phyloP scores from a whole-genome alignment of 2,797 vertebrate genomes.

The Phrynocephalus forsythii region DNA sequence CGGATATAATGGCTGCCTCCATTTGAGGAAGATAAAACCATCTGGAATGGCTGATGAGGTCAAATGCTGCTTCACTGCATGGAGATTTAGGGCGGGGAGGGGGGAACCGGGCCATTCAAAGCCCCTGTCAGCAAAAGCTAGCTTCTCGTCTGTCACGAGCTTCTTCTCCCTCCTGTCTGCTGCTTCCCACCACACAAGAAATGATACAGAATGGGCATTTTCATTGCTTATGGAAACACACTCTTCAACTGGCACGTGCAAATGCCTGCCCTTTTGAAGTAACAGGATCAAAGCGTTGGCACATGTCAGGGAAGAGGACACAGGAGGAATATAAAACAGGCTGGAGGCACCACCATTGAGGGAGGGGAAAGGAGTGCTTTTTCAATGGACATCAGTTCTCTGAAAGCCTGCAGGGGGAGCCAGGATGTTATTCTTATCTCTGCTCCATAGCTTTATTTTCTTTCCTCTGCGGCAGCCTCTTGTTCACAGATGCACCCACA shows the following conservation, averaged over 20 bases:
- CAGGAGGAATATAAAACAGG: slow-evolving; percentile 27
- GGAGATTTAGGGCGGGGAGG: too few species aligned
- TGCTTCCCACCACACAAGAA: not conserved
- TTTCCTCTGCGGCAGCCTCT: slow-evolving; percentile 26
- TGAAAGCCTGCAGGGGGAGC: slow-evolving; percentile 9
- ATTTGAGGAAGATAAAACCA: slow-evolving; percentile 13
- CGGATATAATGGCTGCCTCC: not conserved
- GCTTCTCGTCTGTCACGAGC: not conserved
- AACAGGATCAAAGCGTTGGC: not conserved
- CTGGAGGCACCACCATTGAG: not conserved
- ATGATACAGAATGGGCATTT: not conserved
- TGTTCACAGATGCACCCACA: slow-evolving; percentile 11
- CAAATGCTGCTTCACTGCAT: not conserved
- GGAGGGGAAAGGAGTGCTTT: not conserved
- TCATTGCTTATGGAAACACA: not conserved
- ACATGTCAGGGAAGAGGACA: not conserved
- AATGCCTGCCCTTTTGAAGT: not conserved
- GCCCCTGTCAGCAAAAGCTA: slow-evolving; percentile 12
- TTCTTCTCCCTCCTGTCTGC: too few species aligned
- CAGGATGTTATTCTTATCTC: not conserved
- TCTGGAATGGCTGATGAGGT: slow-evolving; percentile 5
- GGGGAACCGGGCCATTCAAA: not conserved
- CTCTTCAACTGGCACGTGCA: not conserved
- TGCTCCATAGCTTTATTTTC: slow-evolving; percentile 23
- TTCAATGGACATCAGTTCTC: slow-evolving; percentile 26